Conservation (phyloP, 2,113 vertebrate species). For the Geococcyx californianus region DNA sequence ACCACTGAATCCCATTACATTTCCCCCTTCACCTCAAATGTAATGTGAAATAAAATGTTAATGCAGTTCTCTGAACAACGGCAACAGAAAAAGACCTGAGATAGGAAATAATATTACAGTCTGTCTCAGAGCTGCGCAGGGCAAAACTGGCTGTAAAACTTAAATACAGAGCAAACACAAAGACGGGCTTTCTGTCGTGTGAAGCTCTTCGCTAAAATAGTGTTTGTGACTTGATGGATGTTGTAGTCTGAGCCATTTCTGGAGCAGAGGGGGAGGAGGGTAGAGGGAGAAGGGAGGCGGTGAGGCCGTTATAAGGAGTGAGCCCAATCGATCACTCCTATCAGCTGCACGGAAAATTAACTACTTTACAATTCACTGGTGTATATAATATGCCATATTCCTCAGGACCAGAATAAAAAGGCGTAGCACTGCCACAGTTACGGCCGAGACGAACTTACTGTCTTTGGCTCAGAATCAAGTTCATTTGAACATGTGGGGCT, state of each 20-base stretch:
- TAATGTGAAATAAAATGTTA: background rate
- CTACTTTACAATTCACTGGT: slow-evolving; percentile 48
- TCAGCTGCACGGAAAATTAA: slow-evolving; percentile 21
- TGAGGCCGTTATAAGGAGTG: background rate
- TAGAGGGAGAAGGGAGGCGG: background rate
- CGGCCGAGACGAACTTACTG: background rate
- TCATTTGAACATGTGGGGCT: background rate
- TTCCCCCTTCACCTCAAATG: background rate
- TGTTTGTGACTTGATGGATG: background rate
- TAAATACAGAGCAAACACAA: background rate
- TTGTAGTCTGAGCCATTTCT: background rate
- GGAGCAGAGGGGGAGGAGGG: background rate
- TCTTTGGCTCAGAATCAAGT: background rate
- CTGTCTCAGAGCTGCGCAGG: background rate
- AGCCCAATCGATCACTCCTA: background rate
- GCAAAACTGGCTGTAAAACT: background rate
- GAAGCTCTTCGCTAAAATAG: background rate
- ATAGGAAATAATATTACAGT: background rate
- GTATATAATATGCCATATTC: background rate
- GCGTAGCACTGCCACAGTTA: background rate
- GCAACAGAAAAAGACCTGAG: background rate
- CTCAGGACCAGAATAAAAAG: background rate
- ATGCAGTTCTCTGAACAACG: background rate
- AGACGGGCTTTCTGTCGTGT: background rate
- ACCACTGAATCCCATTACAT: background rate